Conservation (phyloP, 1,140 invertebrate genomes). For the Steinernema feltiae region DNA sequence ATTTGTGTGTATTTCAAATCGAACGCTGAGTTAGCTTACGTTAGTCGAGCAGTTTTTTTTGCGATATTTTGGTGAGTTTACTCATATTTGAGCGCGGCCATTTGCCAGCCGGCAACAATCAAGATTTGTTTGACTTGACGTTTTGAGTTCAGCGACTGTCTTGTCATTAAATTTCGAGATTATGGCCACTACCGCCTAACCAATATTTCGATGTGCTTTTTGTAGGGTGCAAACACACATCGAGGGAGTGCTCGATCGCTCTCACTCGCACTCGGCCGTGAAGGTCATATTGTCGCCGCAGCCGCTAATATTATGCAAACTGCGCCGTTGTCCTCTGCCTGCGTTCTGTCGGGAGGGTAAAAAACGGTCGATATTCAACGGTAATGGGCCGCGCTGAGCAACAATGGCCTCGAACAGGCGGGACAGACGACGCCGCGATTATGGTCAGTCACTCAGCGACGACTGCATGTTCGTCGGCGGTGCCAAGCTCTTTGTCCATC, state of each 20-base stretch:
- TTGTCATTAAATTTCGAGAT: no score
- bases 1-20: no score
- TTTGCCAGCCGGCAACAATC: no score
- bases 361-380: slow-evolving; percentile 8
- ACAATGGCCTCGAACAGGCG: background rate
- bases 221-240: background rate
- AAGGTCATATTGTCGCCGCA: slow-evolving; percentile 15
- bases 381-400: background rate
- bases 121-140: no score
- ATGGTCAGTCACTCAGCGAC: background rate
- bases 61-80: no score
- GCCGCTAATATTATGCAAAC: slow-evolving; percentile 13
- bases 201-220: background rate
- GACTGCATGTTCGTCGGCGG: background rate
- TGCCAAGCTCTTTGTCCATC: background rate
- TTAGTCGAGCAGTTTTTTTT: no score
- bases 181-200: no score
- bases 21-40: no score
- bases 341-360: background rate
- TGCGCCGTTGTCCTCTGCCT: background rate
- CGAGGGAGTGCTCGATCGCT: background rate
- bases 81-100: no score
- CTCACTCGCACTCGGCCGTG: background rate
- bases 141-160: no score
- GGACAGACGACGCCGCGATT: background rate